phyloP scores from a whole-genome alignment of 2,113 vertebrate species.

The Kryptolebias marmoratus region DNA sequence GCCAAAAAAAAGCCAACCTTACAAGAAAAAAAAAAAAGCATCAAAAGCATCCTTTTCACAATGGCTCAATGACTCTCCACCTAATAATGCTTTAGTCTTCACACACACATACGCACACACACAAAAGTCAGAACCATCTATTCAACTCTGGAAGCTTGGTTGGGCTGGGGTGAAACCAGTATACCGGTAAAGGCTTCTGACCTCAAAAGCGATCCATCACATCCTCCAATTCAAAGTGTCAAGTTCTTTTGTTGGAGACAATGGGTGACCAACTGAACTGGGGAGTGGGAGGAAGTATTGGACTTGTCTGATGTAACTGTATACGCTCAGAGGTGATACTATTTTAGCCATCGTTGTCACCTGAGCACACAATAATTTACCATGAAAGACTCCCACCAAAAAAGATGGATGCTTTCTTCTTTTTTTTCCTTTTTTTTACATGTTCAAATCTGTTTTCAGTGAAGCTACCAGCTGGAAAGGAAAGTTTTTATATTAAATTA shows the following conservation, averaged over 20 bases:
- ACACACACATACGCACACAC: constrained; percentile 54
- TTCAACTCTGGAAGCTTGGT: constrained; percentile 59
- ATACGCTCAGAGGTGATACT: constrained; percentile 72
- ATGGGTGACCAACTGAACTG: constrained; percentile 72
- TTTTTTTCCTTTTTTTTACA: not conserved
- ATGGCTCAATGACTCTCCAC: constrained; percentile 42
- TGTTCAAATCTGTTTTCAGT: constrained; percentile 7
- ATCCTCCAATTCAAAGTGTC: constrained; percentile 78
- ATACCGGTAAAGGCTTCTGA: constrained; percentile 76
- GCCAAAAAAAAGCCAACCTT: not conserved
- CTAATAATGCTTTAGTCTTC: constrained; percentile 58
- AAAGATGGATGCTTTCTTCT: constrained; percentile 39
- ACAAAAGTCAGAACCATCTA: constrained; percentile 51
- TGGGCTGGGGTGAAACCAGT: constrained; percentile 73
- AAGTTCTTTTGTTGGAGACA: constrained; percentile 75
- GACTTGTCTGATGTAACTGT: constrained; percentile 79
- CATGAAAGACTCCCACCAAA: constrained; percentile 51
- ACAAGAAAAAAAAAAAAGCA: constrained; percentile 18
- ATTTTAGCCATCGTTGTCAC: constrained; percentile 71
- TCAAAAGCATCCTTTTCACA: constrained; percentile 58
- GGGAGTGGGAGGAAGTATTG: constrained; percentile 80
- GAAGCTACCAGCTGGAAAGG: not conserved
- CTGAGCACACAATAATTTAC: constrained; percentile 62
- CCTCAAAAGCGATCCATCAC: constrained; percentile 80
- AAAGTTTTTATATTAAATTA: constrained; percentile 4